Conservation (phyloP, 2,888 invertebrate genomes). For the Dasypolia templi region DNA sequence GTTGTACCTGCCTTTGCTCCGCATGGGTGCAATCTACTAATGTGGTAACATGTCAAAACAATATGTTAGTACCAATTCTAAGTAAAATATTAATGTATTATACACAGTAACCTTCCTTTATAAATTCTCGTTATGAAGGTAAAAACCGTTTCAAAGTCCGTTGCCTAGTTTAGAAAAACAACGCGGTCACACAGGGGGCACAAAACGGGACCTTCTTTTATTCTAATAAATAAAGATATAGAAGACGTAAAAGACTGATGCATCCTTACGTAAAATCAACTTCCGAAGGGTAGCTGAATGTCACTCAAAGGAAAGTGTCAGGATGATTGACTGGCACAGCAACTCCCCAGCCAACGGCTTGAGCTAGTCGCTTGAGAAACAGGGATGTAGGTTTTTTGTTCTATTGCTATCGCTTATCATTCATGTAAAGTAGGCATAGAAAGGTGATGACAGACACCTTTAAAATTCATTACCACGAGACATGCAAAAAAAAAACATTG, state of each 20-base stretch:
- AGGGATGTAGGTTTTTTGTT: not conserved
- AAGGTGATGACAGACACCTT: not conserved
- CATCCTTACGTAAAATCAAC: not conserved
- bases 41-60: not conserved
- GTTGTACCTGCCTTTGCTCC: not conserved
- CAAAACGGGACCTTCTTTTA: not conserved
- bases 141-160: too few species aligned
- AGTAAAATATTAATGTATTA: not conserved
- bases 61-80: not conserved
- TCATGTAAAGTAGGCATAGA: not conserved
- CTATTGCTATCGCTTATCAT: not conserved
- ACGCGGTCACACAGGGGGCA: too few species aligned
- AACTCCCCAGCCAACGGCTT: not conserved
- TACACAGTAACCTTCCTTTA: not conserved
- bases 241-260: too few species aligned
- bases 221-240: not conserved
- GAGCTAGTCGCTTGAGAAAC: not conserved
- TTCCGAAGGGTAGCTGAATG: not conserved
- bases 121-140: not conserved
- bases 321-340: constrained; percentile 14
- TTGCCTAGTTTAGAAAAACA: not conserved
- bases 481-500: not conserved
- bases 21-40: too few species aligned
- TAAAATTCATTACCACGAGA: not conserved
- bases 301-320: constrained; percentile 2